Conservation (phyloP, 2,797 vertebrate genomes). For the Acanthornis magna region DNA sequence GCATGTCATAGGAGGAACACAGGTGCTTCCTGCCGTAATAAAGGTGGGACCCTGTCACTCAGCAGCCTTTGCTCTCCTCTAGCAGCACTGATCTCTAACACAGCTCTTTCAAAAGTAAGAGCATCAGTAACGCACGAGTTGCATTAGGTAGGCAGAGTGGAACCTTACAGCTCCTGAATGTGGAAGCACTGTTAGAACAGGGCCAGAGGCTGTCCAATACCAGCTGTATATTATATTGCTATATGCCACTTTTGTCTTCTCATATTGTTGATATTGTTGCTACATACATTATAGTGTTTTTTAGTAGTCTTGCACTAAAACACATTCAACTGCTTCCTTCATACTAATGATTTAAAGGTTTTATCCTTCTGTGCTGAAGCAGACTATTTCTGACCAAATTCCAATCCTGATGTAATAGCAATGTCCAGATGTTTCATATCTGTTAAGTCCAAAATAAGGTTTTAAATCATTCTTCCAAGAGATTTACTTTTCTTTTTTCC, state of each 20-base stretch:
- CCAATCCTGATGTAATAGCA: not conserved
- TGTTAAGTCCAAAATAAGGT: not conserved
- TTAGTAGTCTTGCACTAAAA: not conserved
- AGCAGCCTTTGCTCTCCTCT: not conserved
- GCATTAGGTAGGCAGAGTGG: not conserved
- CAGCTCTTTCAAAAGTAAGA: not conserved
- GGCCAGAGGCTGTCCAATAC: not conserved
- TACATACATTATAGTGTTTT: not conserved
- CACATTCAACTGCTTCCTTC: not conserved
- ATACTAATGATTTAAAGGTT: not conserved
- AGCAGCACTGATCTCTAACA: not conserved
- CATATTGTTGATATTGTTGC: not conserved
- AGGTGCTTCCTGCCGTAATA: rapidly evolving
- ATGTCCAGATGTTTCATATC: not conserved
- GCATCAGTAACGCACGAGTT: not conserved
- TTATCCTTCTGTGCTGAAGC: not conserved
- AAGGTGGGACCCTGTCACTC: not conserved
- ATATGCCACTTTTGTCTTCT: not conserved
- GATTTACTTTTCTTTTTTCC: not conserved
- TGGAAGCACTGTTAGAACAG: not conserved
- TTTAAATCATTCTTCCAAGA: not conserved
- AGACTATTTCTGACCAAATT: not conserved
- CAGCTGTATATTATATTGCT: not conserved
- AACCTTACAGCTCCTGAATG: not conserved
- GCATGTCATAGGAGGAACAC: rapidly evolving